phyloP scores from a whole-genome alignment of 2,797 vertebrate species.

The Molossus molossus region DNA sequence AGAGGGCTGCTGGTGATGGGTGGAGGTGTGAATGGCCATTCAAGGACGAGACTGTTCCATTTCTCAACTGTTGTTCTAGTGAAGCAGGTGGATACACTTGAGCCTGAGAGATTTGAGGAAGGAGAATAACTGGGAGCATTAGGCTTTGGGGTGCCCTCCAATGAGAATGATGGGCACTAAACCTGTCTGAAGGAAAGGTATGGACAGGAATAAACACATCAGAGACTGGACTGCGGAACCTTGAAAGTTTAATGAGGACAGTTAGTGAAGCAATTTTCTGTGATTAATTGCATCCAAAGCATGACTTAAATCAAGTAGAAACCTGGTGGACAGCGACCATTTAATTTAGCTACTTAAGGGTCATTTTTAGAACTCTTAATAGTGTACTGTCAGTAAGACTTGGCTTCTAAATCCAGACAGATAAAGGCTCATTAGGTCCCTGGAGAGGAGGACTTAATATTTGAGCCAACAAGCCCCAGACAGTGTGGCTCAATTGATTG shows the following conservation, averaged over 20 bases:
- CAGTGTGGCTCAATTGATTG: background rate
- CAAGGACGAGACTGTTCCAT: background rate
- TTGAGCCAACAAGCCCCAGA: background rate
- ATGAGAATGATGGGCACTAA: constrained; percentile 44
- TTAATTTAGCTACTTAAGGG: constrained; percentile 77
- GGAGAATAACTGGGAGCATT: background rate
- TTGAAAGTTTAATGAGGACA: constrained; percentile 62
- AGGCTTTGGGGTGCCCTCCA: background rate
- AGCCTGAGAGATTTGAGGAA: background rate
- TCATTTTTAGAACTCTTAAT: constrained; percentile 63
- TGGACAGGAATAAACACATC: background rate
- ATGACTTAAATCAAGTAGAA: constrained; percentile 69
- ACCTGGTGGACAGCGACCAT: constrained; percentile 38
- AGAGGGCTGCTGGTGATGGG: background rate
- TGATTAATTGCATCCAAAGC: constrained; percentile 68
- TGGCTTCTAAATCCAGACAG: constrained; percentile 68
- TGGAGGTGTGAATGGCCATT: background rate
- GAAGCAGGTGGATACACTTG: background rate
- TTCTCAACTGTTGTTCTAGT: background rate
- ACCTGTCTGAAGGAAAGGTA: background rate
- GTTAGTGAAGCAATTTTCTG: constrained; percentile 25
- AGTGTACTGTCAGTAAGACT: background rate
- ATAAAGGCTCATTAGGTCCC: constrained; percentile 46
- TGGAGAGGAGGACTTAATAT: background rate
- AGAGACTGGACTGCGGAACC: background rate